A percentile compares a stretch with the other conserved stretches of the same genome.
These are phyloP conservation scores for Eumerus sabulonum DNA, from an alignment of 2,888 invertebrate genomes.

Conservation along the genomic window DNA sequence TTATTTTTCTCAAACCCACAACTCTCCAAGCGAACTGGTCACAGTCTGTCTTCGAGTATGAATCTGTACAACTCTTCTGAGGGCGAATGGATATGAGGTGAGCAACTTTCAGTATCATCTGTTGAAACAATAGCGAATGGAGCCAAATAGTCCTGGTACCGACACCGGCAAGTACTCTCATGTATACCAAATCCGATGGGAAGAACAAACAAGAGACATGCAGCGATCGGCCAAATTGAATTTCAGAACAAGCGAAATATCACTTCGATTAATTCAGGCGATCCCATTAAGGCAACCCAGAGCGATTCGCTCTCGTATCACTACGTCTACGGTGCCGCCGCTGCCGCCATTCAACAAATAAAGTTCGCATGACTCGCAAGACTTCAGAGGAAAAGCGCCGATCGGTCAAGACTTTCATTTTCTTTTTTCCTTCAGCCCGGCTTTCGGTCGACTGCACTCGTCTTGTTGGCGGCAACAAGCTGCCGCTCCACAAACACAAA, in stretches of 20 bases:
- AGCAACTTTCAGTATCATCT: too few relatives aligned
- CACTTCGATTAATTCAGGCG: constrained; percentile 79
- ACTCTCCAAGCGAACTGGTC: constrained; percentile 71
- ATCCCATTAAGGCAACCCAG: constrained; percentile 68
- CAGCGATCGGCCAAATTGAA: constrained; percentile 76
- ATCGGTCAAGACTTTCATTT: constrained; percentile 7
- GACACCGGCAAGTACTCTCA: too few relatives aligned
- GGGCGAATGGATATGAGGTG: too few relatives aligned
- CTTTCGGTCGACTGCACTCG: constrained; percentile 23
- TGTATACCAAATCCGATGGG: neutral
- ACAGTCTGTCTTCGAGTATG: too few relatives aligned
- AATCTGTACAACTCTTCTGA: too few relatives aligned
- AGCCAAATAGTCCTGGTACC: too few relatives aligned
- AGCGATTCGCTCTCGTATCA: constrained; percentile 38
- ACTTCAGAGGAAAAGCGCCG: constrained; percentile 62
- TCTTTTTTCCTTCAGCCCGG: constrained; percentile 5
- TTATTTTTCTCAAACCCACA: constrained; percentile 75
- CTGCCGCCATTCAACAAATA: constrained; percentile 70
- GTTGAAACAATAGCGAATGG: too few relatives aligned
- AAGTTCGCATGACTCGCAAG: constrained; percentile 74
- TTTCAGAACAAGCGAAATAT: constrained; percentile 79
- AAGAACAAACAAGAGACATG: constrained; percentile 53
- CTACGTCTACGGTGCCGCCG: constrained; percentile 27
- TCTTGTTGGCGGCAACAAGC: constrained; percentile 40
- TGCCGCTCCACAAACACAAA: constrained; percentile 63